Evolutionary conservation across 2,113 vertebrate genomes (phyloP).

Genomic region (Hiodon alosoides): DNA sequence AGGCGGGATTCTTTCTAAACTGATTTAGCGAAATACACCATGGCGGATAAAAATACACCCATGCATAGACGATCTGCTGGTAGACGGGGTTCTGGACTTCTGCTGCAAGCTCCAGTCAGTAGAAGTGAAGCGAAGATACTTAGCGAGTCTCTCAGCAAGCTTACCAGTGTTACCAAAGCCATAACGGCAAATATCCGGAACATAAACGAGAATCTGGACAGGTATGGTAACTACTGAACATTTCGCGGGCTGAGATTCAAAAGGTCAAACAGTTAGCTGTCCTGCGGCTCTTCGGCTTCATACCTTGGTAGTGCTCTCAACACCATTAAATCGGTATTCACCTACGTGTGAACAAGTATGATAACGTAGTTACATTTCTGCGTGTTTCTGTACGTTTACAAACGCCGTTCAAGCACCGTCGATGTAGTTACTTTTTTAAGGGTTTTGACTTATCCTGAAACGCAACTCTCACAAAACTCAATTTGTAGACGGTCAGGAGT

Average conservation of each 20-base stretch:
- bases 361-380: not conserved
- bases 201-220: constrained; percentile 23
- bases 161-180: constrained; percentile 20
- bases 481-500: too few relatives aligned
- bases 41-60: not conserved
- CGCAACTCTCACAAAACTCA: too few relatives aligned
- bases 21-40: not conserved
- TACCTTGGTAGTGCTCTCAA: too few relatives aligned
- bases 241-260: not conserved
- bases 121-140: constrained; percentile 3
- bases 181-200: constrained; percentile 20
- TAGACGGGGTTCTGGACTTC: constrained; percentile 21
- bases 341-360: too few relatives aligned
- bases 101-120: constrained; percentile 10
- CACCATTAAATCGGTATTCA: too few relatives aligned
- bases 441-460: too few relatives aligned
- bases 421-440: too few relatives aligned
- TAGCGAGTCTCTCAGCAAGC: constrained; percentile 8
- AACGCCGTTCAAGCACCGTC: too few relatives aligned
- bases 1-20: not conserved
- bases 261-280: not conserved
- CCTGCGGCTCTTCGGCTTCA: too few relatives aligned
- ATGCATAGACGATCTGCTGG: constrained; percentile 2
- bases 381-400: too few relatives aligned
- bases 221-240: constrained; percentile 2